Base-by-base conservation (phyloP, 2,888 invertebrate genomes). In the Rhaphigaster nebulosa region DNA sequence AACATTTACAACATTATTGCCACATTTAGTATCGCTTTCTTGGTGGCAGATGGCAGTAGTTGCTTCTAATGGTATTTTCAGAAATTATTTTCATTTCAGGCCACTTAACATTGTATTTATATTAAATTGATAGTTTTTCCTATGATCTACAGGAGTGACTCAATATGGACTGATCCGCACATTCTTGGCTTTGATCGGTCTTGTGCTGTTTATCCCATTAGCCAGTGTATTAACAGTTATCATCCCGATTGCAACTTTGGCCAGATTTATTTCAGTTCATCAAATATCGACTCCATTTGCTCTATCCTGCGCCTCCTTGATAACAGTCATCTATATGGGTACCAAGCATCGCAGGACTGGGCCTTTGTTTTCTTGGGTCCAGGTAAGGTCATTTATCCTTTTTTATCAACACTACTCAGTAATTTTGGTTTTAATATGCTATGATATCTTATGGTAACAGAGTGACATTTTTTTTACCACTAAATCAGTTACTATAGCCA, bases 1-100 rank as follows among this genome's bases (percentile, higher is more conserved):
- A 0, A 96, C 96, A 56, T 97, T 97, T 93, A 96, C 96, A 92
- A 96, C 95, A 84, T 94, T 98, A 0, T 95, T 98, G 76, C 98
- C 98, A 0, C 98, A 98, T 93, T 97, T 98, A 91, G 97, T 98
- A 0, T 97, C 97, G 0, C 94, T 98, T 38, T 97, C 98, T 93
- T 98, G 98, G 98, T 95, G 98, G 93, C 98, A 98, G 93, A 95
- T 97, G 93, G 96, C 97, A 92, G 96, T 97, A 91, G 95, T 96
- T 87, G 96, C 96, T 92, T 97, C 97, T 0, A 97, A 97, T 92
- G 97, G 97, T 87, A 88, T 91, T 84, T 84, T 45, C 13, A 45
- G 6, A n/a, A 84, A 15, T 84, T 18, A 0, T 84, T 84, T 84
- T 45, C 2, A 45, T 50, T 0, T 10, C 41, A 84, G 13, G 26